Evolutionary conservation across 2,888 invertebrate genomes (phyloP), one percentile per base, ranked within the genome.

Genomic region (Endotricha flammealis): DNA sequence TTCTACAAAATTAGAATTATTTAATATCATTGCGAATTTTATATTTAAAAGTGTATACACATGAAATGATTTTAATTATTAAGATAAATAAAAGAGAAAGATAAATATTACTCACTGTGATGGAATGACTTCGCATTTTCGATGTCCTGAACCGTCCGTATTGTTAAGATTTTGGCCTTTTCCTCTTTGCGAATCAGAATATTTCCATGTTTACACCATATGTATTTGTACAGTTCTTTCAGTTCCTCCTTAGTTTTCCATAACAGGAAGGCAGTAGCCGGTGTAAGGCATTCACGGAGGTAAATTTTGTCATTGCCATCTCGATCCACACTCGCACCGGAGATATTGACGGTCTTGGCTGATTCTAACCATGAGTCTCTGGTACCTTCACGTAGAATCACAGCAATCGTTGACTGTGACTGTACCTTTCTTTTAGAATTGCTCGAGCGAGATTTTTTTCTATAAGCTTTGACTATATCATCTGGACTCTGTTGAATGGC

Each of bases 261-360:
- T 2, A 39, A 24, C n/a, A 39, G 32, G 23, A 23, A 35, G 7
- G 41, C 38, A 3, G 41, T 23, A n/a, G n/a, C n/a, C n/a, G n/a
- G 38, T 9, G 41, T 38, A 1, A 41, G 29, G 8, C 22, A 30
- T 28, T 41, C 38, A 9, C 41, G 34, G 1, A 38, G 17, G 25
- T 38, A 41, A 8, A 41, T 22, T 10, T 24, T 29, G 22, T n/a
- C 29, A 14, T 22, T 12, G 10, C 9, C 25, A 7, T 25, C 25
- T 12, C n/a, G 11, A 5, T 13, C n/a, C 13, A 9, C 13, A 11
- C 32, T 12, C 11, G n/a, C 3, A 14, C 12, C 25, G 25, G 25
- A 25, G 25, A 25, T 25, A 7, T 25, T 12, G 10, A 8, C 29
- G 7, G 12, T 20, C 22, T 36, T 40, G 11, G 34, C 27, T n/a